Conservation (phyloP, 2,888 invertebrate genomes). For the Mystacides longicornis region DNA sequence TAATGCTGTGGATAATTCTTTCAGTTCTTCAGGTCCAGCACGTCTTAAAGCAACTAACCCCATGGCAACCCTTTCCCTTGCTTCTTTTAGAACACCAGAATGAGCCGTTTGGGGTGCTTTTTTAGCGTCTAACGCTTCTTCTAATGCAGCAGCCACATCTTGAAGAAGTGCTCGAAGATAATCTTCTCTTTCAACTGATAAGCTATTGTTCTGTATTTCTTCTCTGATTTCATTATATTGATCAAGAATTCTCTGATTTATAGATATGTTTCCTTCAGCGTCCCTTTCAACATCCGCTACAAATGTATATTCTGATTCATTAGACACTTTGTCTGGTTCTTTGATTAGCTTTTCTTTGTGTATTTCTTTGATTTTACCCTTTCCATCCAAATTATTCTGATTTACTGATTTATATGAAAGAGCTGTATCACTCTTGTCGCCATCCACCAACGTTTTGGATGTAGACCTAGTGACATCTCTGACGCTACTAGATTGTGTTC, state of each 20-base stretch:
- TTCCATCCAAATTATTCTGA: slow-evolving; percentile 8
- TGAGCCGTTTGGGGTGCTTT: slow-evolving; percentile 13
- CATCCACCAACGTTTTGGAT: background rate
- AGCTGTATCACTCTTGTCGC: slow-evolving; percentile 7
- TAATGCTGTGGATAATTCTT: slow-evolving; percentile 19
- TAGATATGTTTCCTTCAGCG: slow-evolving; percentile 8
- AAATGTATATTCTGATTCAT: slow-evolving; percentile 10
- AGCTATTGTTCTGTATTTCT: slow-evolving; percentile 14
- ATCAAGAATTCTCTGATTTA: slow-evolving; percentile 7
- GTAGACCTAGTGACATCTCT: slow-evolving; percentile 5
- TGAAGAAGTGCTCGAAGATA: slow-evolving; percentile 21
- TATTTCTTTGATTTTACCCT: slow-evolving; percentile 9
- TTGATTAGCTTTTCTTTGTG: slow-evolving; percentile 10
- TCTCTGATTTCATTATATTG: slow-evolving; percentile 9
- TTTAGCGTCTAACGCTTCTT: slow-evolving; percentile 20
- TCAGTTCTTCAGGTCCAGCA: slow-evolving; percentile 22
- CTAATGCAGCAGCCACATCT: slow-evolving; percentile 23
- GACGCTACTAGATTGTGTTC: slow-evolving; percentile 11
- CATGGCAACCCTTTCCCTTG: slow-evolving; percentile 21
- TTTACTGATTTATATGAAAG: slow-evolving; percentile 7
- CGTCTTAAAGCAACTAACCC: slow-evolving; percentile 21
- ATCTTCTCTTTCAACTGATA: slow-evolving; percentile 19
- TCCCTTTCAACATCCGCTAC: slow-evolving; percentile 15
- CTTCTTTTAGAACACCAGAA: slow-evolving; percentile 20
- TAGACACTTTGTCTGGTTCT: slow-evolving; percentile 11